Conservation (phyloP, 1,140 invertebrate species). For the Pogonognathellus flavescens region DNA sequence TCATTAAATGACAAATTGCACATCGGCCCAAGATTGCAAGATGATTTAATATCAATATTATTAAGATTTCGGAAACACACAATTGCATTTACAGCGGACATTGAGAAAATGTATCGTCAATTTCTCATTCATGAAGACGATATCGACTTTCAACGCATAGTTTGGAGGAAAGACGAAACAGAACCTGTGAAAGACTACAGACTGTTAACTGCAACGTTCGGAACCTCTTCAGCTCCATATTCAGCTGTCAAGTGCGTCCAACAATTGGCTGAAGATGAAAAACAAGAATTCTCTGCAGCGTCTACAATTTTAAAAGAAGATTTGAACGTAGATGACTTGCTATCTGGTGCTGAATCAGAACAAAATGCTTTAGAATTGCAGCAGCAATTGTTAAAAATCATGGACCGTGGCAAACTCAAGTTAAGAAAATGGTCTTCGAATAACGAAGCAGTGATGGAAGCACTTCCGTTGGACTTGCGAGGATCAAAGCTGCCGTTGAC, state of each 20-base stretch:
- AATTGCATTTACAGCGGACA: background rate
- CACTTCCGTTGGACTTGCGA: slow-evolving; percentile 42
- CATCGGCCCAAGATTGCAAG: slow-evolving; percentile 51
- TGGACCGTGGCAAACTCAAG: slow-evolving; percentile 66
- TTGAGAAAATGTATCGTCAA: slow-evolving; percentile 11
- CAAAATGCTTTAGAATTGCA: background rate
- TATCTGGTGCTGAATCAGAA: background rate
- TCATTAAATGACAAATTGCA: slow-evolving; percentile 62
- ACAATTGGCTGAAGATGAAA: background rate
- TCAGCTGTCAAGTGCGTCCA: background rate
- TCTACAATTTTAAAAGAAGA: background rate
- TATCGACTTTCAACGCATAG: background rate
- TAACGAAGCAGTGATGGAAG: slow-evolving; percentile 31
- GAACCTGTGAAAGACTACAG: background rate
- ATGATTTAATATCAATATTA: background rate
- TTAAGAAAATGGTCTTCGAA: slow-evolving; percentile 69
- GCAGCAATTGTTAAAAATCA: slow-evolving; percentile 61
- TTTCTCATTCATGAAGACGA: background rate
- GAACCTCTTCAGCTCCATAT: background rate
- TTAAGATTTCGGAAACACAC: background rate
- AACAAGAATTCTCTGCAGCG: background rate
- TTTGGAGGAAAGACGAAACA: background rate
- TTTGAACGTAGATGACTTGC: background rate
- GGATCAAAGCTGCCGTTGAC: slow-evolving; percentile 48
- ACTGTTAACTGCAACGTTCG: background rate